A percentile compares a stretch with the other conserved stretches of the same genome.
These are phyloP conservation scores for Atrina japonica DNA, from an alignment of 2,888 invertebrate species.

Conservation along the genomic window DNA sequence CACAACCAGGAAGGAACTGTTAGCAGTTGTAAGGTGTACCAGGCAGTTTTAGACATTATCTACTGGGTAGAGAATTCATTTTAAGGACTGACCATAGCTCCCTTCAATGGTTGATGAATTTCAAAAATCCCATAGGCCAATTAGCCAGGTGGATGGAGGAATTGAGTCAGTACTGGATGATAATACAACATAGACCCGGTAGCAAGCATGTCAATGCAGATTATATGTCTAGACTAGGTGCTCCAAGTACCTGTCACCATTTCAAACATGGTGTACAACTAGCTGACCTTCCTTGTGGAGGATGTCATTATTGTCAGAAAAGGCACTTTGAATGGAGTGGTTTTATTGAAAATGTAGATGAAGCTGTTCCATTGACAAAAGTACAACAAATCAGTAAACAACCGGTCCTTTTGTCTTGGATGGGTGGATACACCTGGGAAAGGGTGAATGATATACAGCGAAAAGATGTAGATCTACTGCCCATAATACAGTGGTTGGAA, in stretches of 20 bases:
- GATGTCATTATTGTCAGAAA: slow-evolving; percentile 26
- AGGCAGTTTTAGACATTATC: slow-evolving; percentile 21
- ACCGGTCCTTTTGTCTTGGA: background rate
- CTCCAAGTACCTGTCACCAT: background rate
- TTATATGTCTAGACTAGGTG: slow-evolving; percentile 24
- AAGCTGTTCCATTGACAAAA: slow-evolving; percentile 12
- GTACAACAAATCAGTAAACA: background rate
- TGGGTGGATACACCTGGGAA: background rate
- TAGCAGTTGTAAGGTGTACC: background rate
- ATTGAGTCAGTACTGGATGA: slow-evolving; percentile 4
- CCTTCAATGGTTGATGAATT: slow-evolving; percentile 8
- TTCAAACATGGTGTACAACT: slow-evolving; percentile 6
- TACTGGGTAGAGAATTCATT: slow-evolving; percentile 18
- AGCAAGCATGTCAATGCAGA: slow-evolving; percentile 38
- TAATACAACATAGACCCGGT: slow-evolving; percentile 31
- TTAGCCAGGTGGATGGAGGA: slow-evolving; percentile 1
- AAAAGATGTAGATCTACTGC: slow-evolving; percentile 3
- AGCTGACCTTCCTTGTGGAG: slow-evolving; percentile 33
- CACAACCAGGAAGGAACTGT: background rate
- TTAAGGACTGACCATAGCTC: slow-evolving; percentile 34
- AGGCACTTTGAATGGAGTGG: slow-evolving; percentile 18
- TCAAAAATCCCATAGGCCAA: slow-evolving; percentile 6
- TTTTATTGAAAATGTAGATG: slow-evolving; percentile 8
- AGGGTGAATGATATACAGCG: background rate
- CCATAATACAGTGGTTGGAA: background rate